A percentile compares a stretch with the other conserved stretches of the same genome.
phyloP scores from a whole-genome alignment of 2,113 vertebrate genomes.

The Hemibates koningsi region DNA sequence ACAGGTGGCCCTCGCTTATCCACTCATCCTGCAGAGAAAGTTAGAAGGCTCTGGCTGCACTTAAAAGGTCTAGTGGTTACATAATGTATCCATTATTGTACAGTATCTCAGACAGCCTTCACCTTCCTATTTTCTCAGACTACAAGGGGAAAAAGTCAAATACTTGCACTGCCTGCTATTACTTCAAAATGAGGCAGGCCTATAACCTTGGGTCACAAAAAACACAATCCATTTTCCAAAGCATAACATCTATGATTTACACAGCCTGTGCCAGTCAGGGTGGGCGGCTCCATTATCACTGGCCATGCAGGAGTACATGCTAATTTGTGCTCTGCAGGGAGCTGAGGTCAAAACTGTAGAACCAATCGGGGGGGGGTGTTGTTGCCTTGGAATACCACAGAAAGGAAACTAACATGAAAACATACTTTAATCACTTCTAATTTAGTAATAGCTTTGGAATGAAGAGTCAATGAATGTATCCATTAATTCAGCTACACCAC shows the following conservation, averaged over 20 bases:
- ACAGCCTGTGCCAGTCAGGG: neutral
- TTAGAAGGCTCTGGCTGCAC: neutral
- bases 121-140: neutral
- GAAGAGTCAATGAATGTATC: neutral
- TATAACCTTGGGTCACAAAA: neutral
- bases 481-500: neutral
- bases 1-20: neutral
- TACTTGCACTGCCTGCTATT: neutral
- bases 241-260: neutral
- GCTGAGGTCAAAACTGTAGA: neutral
- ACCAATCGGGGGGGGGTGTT: neutral
- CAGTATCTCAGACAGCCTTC: neutral
- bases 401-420: neutral
- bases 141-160: neutral
- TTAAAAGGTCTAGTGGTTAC: neutral
- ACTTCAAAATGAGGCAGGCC: neutral
- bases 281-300: neutral
- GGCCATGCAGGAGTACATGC: neutral
- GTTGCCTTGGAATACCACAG: neutral
- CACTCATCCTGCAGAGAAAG: neutral
- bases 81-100: neutral
- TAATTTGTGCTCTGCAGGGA: neutral
- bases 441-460: neutral
- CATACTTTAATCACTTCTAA: neutral
- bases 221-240: conserved; percentile 2